phyloP scores from a whole-genome alignment of 2,113 vertebrate species.

The Balaeniceps rex region DNA sequence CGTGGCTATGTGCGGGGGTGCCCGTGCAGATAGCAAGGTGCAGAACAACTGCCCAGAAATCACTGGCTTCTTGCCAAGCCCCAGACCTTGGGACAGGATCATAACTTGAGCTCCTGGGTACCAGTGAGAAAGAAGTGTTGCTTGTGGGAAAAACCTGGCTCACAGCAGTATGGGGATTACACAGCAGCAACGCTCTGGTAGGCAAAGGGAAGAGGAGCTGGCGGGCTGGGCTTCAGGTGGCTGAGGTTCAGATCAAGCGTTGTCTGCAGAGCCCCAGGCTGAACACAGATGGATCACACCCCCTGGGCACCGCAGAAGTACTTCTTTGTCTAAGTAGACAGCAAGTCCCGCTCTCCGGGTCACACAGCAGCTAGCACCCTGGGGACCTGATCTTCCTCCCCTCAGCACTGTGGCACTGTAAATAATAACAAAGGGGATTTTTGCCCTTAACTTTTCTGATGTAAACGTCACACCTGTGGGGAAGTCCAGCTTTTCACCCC shows the following conservation, averaged over 20 bases:
- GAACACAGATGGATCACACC: neutral
- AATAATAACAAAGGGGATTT: neutral
- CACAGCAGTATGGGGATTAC: neutral
- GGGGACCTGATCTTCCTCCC: neutral
- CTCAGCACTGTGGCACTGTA: neutral
- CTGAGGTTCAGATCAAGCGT: neutral
- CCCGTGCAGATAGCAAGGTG: accelerated
- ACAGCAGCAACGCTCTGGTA: neutral
- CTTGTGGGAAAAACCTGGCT: neutral
- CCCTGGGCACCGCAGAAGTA: accelerated
- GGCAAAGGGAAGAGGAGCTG: neutral
- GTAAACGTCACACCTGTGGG: neutral
- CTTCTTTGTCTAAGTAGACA: neutral
- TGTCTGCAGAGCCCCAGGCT: neutral
- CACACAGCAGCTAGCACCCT: neutral
- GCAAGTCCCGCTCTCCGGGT: neutral
- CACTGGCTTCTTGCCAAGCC: neutral
- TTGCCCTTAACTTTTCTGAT: neutral
- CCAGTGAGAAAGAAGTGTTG: neutral
- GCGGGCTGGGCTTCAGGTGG: neutral
- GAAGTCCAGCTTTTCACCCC: neutral
- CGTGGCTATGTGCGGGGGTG: too few relatives aligned
- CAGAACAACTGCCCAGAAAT: neutral
- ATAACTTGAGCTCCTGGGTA: neutral
- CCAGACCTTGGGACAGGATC: neutral